A percentile compares a stretch with the other conserved stretches of the same genome.
phyloP scores from a whole-genome alignment of 2,888 invertebrate genomes.

The Oxyscelio sp. region DNA sequence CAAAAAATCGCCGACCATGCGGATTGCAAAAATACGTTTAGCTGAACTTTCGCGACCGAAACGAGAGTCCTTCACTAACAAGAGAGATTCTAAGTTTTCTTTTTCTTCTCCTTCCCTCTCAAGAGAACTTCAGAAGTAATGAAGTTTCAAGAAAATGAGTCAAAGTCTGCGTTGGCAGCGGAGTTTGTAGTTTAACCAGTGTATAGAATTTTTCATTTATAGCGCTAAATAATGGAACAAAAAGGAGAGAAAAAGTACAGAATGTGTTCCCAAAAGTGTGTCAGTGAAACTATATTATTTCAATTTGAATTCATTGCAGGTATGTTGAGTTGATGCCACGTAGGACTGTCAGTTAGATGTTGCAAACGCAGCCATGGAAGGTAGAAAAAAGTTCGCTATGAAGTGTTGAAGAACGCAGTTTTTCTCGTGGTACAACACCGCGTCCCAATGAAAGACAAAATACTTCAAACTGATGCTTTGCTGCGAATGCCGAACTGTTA shows the following conservation, averaged over 20 bases:
- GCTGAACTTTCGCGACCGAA: neutral
- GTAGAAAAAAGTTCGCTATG: constrained; percentile 8
- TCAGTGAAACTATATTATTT: constrained; percentile 29
- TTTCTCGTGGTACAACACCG: neutral
- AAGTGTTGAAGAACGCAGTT: neutral
- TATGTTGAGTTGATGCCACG: constrained; percentile 19
- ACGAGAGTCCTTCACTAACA: neutral
- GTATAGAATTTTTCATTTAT: constrained; percentile 18
- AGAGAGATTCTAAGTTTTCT: too few species aligned
- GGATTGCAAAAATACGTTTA: neutral
- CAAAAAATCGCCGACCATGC: neutral
- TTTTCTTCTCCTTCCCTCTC: neutral
- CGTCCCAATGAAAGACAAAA: neutral
- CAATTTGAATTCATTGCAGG: constrained; percentile 43
- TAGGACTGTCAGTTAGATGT: constrained; percentile 13
- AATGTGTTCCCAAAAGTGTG: constrained; percentile 16
- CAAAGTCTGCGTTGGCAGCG: neutral
- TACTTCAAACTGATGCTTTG: too few species aligned
- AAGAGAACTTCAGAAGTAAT: constrained; percentile 14
- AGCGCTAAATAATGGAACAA: constrained; percentile 1
- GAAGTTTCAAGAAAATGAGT: constrained; percentile 10
- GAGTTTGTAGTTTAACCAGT: constrained; percentile 18
- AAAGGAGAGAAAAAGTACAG: neutral
- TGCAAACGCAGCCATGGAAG: constrained; percentile 12
- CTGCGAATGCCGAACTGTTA: too few species aligned